A percentile compares a stretch with the other conserved stretches of the same genome.
Conservation (phyloP, 1,140 invertebrate species). For the Aricia agestis region DNA sequence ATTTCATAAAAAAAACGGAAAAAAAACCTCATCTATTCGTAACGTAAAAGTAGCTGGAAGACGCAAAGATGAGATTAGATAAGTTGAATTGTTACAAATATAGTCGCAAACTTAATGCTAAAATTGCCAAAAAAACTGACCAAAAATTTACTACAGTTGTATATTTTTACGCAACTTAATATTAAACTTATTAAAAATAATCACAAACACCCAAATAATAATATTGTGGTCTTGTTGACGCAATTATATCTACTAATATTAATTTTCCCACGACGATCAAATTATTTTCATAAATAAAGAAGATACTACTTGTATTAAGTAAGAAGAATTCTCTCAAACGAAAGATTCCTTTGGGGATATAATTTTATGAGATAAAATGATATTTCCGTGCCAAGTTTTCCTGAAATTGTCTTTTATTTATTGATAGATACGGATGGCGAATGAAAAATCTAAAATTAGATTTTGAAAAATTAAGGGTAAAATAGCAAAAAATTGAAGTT, state of each 20-base stretch:
- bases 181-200: too few species aligned
- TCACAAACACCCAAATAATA: not conserved
- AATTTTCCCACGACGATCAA: not conserved
- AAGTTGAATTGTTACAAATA: too few species aligned
- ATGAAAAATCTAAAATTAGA: conserved; percentile 8
- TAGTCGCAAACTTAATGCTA: too few species aligned
- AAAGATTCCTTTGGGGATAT: conserved; percentile 2
- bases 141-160: too few species aligned
- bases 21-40: too few species aligned
- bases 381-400: conserved; percentile 14
- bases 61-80: too few species aligned
- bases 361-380: conserved; percentile 10
- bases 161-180: too few species aligned
- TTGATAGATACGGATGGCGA: not conserved
- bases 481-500: not conserved
- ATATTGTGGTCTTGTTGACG: not conserved
- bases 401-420: conserved; percentile 8
- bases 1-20: too few species aligned
- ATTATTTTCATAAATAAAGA: not conserved
- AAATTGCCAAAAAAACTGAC: too few species aligned
- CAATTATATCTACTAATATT: not conserved
- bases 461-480: not conserved
- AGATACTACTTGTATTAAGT: not conserved
- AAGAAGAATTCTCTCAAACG: not conserved
- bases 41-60: too few species aligned